Conservation (phyloP, 2,888 invertebrate species). For the Arctia plantaginis region DNA sequence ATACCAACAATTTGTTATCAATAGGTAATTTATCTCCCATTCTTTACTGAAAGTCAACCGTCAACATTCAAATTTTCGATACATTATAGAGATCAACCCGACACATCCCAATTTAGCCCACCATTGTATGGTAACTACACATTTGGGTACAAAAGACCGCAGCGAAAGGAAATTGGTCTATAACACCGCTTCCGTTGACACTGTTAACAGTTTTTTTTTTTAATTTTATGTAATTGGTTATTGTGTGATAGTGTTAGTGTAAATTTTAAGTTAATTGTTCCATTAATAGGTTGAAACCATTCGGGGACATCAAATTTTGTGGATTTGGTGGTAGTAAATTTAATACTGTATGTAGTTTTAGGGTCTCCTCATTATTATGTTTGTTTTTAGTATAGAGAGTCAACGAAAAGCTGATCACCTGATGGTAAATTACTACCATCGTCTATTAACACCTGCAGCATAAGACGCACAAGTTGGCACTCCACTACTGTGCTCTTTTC, state of each 20-base stretch:
- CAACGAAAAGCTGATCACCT: too few species aligned
- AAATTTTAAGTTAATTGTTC: slow-evolving; percentile 24
- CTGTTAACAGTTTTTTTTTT: slow-evolving; percentile 54
- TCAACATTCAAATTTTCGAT: slow-evolving; percentile 59
- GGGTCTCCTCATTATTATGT: too few species aligned
- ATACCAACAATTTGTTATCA: slow-evolving; percentile 33
- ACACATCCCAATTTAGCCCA: slow-evolving; percentile 55
- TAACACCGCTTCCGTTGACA: slow-evolving; percentile 52
- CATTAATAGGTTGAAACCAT: slow-evolving; percentile 10
- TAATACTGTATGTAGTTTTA: too few species aligned
- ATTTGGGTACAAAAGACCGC: slow-evolving; percentile 61
- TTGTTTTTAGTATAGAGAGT: too few species aligned
- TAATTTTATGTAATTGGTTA: slow-evolving; percentile 29
- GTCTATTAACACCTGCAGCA: too few species aligned
- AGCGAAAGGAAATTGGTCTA: slow-evolving; percentile 64
- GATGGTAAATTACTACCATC: too few species aligned
- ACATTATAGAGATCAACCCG: slow-evolving; percentile 51
- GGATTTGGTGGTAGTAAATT: neutral
- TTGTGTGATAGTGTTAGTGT: slow-evolving; percentile 27
- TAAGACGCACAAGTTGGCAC: too few species aligned
- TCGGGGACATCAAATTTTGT: neutral
- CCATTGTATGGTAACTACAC: slow-evolving; percentile 69
- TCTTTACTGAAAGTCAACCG: slow-evolving; percentile 46
- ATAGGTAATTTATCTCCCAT: slow-evolving; percentile 33
- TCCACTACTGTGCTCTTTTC: too few species aligned